These are phyloP conservation scores for Tenrec ecaudatus DNA, from an alignment of 2,113 vertebrate genomes.

Conservation along the genomic window DNA sequence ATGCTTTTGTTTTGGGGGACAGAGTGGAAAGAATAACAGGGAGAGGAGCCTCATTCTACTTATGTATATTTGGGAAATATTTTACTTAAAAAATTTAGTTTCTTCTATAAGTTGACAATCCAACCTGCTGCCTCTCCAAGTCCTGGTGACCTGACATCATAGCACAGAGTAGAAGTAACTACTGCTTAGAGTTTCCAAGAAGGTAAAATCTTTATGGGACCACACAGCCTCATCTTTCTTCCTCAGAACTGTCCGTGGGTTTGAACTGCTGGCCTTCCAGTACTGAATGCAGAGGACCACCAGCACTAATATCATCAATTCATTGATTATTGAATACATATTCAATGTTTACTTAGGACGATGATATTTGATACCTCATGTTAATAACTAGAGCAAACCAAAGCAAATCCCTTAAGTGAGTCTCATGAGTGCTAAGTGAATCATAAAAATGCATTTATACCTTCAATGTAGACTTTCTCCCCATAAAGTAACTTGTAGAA, in stretches of 20 bases:
- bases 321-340: neutral
- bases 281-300: too few relatives aligned
- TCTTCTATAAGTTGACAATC: neutral
- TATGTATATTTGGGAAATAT: slow-evolving; percentile 45
- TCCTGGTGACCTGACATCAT: too few relatives aligned
- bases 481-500: slow-evolving; percentile 25
- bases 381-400: slow-evolving; percentile 40
- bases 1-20: accelerated
- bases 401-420: slow-evolving; percentile 32
- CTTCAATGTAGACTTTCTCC: slow-evolving; percentile 37
- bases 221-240: too few relatives aligned
- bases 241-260: too few relatives aligned
- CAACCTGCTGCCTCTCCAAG: too few relatives aligned
- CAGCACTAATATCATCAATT: too few relatives aligned
- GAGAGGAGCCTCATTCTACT: neutral
- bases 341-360: slow-evolving; percentile 49
- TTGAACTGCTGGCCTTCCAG: too few relatives aligned
- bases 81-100: slow-evolving; percentile 59
- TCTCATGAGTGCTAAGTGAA: neutral
- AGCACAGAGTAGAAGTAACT: too few relatives aligned
- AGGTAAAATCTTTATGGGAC: too few relatives aligned
- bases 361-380: neutral
- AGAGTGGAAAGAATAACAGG: neutral
- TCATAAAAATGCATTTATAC: slow-evolving; percentile 51
- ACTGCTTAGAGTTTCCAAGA: too few relatives aligned